Evolutionary conservation across 2,888 invertebrate species (phyloP), one percentile per base, ranked within the genome.

Genomic region (Acanthosepion lycidas): DNA sequence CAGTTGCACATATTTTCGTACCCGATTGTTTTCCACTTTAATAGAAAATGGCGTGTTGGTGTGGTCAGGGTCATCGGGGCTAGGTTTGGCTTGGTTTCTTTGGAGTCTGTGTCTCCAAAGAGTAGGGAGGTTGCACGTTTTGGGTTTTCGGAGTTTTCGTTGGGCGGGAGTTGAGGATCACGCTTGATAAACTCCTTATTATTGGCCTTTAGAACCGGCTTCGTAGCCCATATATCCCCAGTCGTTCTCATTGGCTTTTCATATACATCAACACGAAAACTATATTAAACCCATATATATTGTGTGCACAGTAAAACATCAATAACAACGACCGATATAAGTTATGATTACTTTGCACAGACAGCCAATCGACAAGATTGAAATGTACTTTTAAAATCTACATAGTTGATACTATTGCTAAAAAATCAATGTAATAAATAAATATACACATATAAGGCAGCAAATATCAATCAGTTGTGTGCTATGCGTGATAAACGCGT

Each of bases 141-240:
- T n/a, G 4, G 15, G 12, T 2, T n/a, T n/a, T 78, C 9, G 0
- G 28, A 78, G 8, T 23, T 64, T 26, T 64, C 42, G 78, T 5
- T n/a, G n/a, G n/a, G n/a, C 8, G 9, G 28, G 15, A n/a, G 78
- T 33, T 78, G 18, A 78, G 33, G 78, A 3, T n/a, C 78, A 78
- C 78, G 78, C 5, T n/a, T 9, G 78, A 28, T 6, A n/a, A n/a
- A 78, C 78, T n/a, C 78, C 6, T 78, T 78, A 78, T 78, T 78
- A 12, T n/a, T 78, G n/a, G n/a, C n/a, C n/a, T 15, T n/a, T 4
- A 3, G 12, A n/a, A n/a, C n/a, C 0, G 18, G 15, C n/a, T 4
- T 5, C 33, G 9, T 5, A 1, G 1, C n/a, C 15, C 15, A 6
- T 18, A 28, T 28, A 23, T n/a, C 15, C n/a, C n/a, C 78, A 78